Conservation (phyloP, 1,140 invertebrate genomes). For the Cydia pomonella region DNA sequence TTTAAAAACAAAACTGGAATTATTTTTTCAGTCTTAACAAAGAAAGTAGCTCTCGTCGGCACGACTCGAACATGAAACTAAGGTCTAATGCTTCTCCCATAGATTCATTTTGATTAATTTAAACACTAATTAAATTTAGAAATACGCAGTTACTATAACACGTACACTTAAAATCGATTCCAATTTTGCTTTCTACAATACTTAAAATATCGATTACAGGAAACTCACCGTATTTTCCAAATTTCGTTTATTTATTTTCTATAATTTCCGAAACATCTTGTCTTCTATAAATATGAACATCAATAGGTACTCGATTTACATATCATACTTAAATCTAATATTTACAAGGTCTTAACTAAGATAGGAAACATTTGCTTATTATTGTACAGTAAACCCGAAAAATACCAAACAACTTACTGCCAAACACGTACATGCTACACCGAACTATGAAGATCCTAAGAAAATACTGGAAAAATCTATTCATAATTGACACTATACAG, state of each 20-base stretch:
- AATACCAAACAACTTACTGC: conserved; percentile 72
- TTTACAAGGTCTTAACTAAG: conserved; percentile 71
- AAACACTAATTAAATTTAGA: conserved; percentile 73
- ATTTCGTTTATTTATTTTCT: conserved; percentile 49
- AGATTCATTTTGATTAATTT: conserved; percentile 69
- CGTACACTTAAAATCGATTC: conserved; percentile 63
- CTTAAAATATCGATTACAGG: conserved; percentile 74
- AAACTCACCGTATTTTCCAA: conserved; percentile 75
- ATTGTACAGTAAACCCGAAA: conserved; percentile 72
- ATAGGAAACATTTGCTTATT: conserved; percentile 78
- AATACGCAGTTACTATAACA: conserved; percentile 68
- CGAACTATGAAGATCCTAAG: conserved; percentile 73
- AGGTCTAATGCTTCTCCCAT: conserved; percentile 56
- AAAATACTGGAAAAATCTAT: conserved; percentile 73
- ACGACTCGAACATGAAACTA: conserved; percentile 55
- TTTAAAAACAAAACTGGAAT: conserved; percentile 73
- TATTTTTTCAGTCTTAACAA: conserved; percentile 75
- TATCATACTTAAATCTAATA: conserved; percentile 64
- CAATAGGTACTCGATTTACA: conserved; percentile 75
- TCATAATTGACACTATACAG: conserved; percentile 79
- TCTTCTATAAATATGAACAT: conserved; percentile 74
- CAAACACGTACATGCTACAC: conserved; percentile 65
- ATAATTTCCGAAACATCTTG: conserved; percentile 59
- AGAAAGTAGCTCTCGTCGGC: conserved; percentile 61
- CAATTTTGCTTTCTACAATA: conserved; percentile 72